Base-by-base conservation (phyloP, 2,797 vertebrate genomes). In the Bryconaethiops microstoma region DNA sequence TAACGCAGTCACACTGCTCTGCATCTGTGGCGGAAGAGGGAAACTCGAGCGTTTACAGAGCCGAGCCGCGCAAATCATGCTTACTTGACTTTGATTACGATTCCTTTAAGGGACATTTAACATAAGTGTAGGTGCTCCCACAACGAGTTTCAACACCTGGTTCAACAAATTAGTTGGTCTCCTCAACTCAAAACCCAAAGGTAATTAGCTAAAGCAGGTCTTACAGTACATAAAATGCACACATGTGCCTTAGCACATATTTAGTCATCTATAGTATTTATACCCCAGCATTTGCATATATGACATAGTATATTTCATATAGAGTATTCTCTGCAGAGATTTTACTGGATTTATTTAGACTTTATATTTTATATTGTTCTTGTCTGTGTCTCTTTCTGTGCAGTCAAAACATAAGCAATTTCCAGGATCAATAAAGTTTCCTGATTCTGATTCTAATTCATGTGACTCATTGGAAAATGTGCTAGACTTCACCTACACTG, bases 1-100 rank as follows among this genome's bases (percentile, higher is more conserved):
- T 91, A 91, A 92, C 86, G 88, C 91, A 87, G 89, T 90, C 88
- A 89, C 69, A 62, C 74, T 71, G 65, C 69, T 80, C 77, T 84
- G 59, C 70, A 79, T 74, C 48, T 42, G 62, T 12, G 60, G 55
- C 77, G 77, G 50, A 80, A 62, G 45, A 65, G 45, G 52, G 82
- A 76, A 82, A 82, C 83, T 82, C 29, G 0, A 74, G 73, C 54
- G 65, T 83, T 85, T 85, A 80, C 77, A 71, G n/a, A 78, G 71
- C 69, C 54, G 40, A 74, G 50, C 21, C 12, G 55, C 50, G 77
- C 39, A 82, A 77, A 76, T 81, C 72, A 72, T 81, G 76, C 79
- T 84, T 80, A 48, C 70, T 77, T 70, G 74, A 78, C 74, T 82
- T 82, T 45, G 65, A 78, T 82, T 84, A 82, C 54, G 59, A 57